phyloP scores from a whole-genome alignment of 2,113 vertebrate genomes.

The Eptesicus fuscus region DNA sequence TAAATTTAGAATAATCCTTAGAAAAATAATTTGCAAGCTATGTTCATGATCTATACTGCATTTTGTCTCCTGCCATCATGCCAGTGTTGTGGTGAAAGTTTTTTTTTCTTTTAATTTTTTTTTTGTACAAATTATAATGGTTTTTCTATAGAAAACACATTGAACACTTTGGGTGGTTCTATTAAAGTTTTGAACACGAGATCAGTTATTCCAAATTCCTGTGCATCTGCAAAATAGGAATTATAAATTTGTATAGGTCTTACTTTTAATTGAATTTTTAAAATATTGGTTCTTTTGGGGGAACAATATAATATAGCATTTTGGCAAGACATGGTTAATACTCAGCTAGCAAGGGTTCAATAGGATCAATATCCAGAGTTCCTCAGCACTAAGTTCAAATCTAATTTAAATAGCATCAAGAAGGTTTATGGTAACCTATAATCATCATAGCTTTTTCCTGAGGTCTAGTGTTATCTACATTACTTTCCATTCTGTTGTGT shows the following conservation, averaged over 20 bases:
- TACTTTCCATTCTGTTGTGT: conserved; percentile 64
- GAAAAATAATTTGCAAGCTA: background rate
- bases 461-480: background rate
- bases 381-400: background rate
- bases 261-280: background rate
- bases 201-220: background rate
- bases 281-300: background rate
- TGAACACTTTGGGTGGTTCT: background rate
- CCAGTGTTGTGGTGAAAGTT: background rate
- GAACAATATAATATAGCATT: accelerated
- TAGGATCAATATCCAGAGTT: background rate
- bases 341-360: accelerated
- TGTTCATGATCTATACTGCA: background rate
- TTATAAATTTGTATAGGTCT: background rate
- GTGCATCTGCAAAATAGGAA: background rate
- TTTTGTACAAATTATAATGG: background rate
- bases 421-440: background rate
- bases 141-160: background rate
- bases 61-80: background rate
- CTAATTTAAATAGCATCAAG: background rate
- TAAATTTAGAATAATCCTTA: background rate
- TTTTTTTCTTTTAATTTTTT: background rate
- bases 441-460: background rate
- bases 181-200: conserved; percentile 11
- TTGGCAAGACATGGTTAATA: background rate